These are phyloP conservation scores for Trachemys scripta DNA, from an alignment of 2,113 vertebrate genomes.

Conservation along the genomic window DNA sequence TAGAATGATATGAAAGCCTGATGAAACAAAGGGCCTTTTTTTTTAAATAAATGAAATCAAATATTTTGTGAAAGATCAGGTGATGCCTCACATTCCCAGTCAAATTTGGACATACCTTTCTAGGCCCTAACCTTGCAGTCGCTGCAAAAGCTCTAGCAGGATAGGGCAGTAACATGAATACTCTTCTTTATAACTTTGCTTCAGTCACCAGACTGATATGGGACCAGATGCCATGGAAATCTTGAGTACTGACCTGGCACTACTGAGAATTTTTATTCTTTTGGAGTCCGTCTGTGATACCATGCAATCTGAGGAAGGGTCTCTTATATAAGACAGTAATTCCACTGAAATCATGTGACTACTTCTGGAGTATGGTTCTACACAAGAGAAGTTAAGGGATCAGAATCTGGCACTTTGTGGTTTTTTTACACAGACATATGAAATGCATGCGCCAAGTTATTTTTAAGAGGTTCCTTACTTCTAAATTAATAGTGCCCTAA, in stretches of 20 bases:
- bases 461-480: not conserved
- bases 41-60: not conserved
- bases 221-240: not conserved
- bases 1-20: not conserved
- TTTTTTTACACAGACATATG: not conserved
- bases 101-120: not conserved
- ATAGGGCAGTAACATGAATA: rapidly evolving
- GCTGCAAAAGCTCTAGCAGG: not conserved
- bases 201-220: not conserved
- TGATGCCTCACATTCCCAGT: not conserved
- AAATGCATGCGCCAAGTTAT: not conserved
- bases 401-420: not conserved
- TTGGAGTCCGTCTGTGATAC: not conserved
- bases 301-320: not conserved
- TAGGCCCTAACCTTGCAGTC: not conserved
- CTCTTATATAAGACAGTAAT: not conserved
- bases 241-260: not conserved
- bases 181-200: not conserved
- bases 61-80: not conserved
- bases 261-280: not conserved
- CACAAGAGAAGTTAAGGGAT: not conserved
- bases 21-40: not conserved
- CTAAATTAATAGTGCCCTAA: not conserved
- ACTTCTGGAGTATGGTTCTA: not conserved
- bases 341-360: not conserved